Evolutionary conservation across 2,888 invertebrate species (phyloP).

Genomic region (Poecilobothrus nobilitatus): DNA sequence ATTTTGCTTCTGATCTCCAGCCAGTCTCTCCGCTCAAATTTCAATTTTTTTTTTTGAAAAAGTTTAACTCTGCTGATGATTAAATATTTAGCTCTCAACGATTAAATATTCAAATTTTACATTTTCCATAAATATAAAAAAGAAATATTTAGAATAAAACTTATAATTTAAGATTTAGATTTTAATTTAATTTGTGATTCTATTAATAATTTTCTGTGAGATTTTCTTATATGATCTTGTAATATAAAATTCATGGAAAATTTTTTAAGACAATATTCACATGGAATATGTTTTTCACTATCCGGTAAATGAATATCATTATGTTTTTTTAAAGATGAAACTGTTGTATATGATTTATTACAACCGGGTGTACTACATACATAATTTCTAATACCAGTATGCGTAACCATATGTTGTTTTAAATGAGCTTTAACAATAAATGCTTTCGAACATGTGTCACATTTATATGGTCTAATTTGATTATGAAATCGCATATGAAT

Average conservation of each 20-base stretch:
- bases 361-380: neutral
- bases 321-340: neutral
- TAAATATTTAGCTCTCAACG: no score
- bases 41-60: no score
- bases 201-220: neutral
- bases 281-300: neutral
- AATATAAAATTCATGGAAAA: neutral
- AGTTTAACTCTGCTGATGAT: no score
- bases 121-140: no score
- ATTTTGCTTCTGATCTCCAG: no score
- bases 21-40: no score
- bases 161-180: no score
- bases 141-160: no score
- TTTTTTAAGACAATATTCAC: neutral
- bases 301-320: neutral
- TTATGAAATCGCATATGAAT: neutral
- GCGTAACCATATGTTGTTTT: conserved; percentile 1
- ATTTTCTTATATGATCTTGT: neutral
- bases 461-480: neutral
- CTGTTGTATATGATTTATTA: neutral
- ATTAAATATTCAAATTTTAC: no score
- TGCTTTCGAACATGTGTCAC: neutral
- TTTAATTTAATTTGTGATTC: neutral
- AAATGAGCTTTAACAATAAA: neutral
- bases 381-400: neutral